Conservation (phyloP, 2,888 invertebrate genomes). For the Papilio gigon region DNA sequence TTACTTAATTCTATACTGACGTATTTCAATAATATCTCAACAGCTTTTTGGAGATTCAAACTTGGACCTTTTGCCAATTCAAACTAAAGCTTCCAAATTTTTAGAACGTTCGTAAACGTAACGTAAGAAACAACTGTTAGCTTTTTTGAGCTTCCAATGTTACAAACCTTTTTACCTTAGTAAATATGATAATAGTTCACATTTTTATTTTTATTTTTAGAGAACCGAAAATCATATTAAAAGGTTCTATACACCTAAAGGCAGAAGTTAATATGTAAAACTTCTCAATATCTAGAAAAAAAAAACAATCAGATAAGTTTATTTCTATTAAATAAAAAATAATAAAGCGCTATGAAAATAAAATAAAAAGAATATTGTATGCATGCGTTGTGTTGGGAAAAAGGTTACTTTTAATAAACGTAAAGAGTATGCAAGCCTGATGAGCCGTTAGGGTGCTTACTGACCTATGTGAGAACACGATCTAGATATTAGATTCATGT, state of each 20-base stretch:
- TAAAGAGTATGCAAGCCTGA: conserved; percentile 36
- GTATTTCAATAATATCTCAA: no score
- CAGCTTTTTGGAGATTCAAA: background rate
- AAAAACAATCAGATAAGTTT: background rate
- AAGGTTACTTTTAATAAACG: conserved; percentile 47
- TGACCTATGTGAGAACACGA: conserved; percentile 56
- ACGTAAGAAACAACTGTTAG: no score
- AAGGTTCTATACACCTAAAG: no score
- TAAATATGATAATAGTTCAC: no score
- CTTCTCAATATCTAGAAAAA: no score
- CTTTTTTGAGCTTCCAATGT: no score
- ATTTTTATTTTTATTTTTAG: no score
- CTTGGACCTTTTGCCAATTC: background rate
- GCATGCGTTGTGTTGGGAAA: conserved; percentile 10
- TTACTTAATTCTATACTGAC: no score
- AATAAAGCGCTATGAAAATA: background rate
- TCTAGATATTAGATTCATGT: conserved; percentile 43
- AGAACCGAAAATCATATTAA: no score
- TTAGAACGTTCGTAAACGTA: no score
- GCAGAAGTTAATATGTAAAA: no score
- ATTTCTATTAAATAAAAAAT: conserved; percentile 1
- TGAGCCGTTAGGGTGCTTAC: conserved; percentile 51
- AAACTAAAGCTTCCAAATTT: background rate
- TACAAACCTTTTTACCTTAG: no score
- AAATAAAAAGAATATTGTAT: conserved; percentile 6